Evolutionary conservation across 30 jellyfish, hydroid and myxozoan species (phyloP), one percentile per base, ranked within the genome.

Genomic region (Aurelia coerulea): DNA sequence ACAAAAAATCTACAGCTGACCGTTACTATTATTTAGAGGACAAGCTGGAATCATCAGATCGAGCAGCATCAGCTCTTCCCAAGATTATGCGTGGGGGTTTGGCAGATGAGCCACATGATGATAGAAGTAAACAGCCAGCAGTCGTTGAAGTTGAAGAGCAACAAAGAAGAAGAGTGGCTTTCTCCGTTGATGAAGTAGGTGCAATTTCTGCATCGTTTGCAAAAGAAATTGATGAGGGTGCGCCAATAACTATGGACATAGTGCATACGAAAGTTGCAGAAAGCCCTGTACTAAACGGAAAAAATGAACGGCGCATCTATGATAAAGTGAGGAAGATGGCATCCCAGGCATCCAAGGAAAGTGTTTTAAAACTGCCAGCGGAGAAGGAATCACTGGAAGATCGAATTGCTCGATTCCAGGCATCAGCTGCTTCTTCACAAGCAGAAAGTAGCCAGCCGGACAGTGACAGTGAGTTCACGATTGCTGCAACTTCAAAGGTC

Each of bases 41-140:
- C 39, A 78, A 78, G 42, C 76, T 62, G 32, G 16, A 7, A 51
- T 78, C 88, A 2, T 78, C 88, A 62, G 88, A 62, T 78, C 58
- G 88, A 78, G 88, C 88, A 59, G 88, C 88, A 62, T 59, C 37
- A 78, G 88, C 62, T 78, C 51, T 63, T 9, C 88, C 88, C 18
- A 5, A 16, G 18, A 49, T 78, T 39, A 78, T 78, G 79, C 79
- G 78, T 11, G 49, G 49, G 49, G 53, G 53, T 42, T 42, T 42
- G 53, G 53, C 53, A 42, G 53, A 7, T 42, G 53, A 42, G 53
- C 53, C 53, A 42, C 53, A 42, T 4, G 53, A 3, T 42, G 11
- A 42, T 42, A 37, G 41, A 67, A 42, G 12, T 42, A 42, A 42
- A 42, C 53, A 42, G 53, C 53, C 53, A 3, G 53, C 10, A 42